Evolutionary conservation across 2,113 vertebrate genomes (phyloP).

Genomic region (Oreochromis tanganicae): DNA sequence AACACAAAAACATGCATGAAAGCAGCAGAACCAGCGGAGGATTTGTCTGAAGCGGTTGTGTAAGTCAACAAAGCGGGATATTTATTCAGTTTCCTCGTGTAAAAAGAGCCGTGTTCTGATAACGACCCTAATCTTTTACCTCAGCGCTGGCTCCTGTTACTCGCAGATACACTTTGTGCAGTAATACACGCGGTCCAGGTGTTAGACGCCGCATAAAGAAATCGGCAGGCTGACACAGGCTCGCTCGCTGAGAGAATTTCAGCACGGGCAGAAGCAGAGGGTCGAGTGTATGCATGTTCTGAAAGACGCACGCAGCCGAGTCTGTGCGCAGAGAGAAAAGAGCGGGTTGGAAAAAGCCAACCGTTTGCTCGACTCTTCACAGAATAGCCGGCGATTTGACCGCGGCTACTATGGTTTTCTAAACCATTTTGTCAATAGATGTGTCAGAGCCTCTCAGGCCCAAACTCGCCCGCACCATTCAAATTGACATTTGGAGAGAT

Average conservation of each 20-base stretch:
- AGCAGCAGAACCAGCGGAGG: not conserved
- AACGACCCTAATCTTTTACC: constrained; percentile 12
- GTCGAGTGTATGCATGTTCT: not conserved
- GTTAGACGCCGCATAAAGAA: not conserved
- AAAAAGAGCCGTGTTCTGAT: not conserved
- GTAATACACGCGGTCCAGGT: not conserved
- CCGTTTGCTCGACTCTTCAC: not conserved
- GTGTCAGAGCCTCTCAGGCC: constrained; percentile 54
- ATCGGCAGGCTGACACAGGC: not conserved
- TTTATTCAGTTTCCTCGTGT: not conserved
- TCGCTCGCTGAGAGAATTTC: not conserved
- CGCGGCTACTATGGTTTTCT: constrained; percentile 44
- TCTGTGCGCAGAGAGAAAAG: not conserved
- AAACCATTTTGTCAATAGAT: constrained; percentile 45
- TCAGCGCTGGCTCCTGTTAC: not conserved
- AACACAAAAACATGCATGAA: constrained; percentile 24
- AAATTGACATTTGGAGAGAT: constrained; percentile 71
- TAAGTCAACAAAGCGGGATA: not conserved
- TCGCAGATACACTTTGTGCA: constrained; percentile 14
- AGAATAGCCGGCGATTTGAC: constrained; percentile 39
- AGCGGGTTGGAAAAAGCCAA: not conserved
- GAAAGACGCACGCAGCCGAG: not conserved
- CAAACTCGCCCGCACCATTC: constrained; percentile 50
- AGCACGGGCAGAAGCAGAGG: not conserved
- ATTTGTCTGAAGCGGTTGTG: not conserved